Conservation (phyloP, 1,140 invertebrate genomes). For the Drosophila bocqueti region DNA sequence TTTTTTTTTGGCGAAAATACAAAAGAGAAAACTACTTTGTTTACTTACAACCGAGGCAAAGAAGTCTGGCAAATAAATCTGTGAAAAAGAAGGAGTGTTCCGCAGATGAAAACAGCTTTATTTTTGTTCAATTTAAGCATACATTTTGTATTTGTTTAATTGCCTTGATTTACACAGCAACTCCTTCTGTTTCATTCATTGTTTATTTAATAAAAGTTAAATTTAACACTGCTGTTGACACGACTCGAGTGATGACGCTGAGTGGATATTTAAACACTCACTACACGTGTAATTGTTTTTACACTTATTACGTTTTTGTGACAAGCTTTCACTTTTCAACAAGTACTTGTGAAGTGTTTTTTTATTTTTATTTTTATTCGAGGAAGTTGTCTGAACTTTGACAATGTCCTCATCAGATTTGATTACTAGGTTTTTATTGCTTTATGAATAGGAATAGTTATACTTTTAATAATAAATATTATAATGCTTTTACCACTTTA, state of each 20-base stretch:
- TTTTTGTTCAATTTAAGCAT: slow-evolving; percentile 15
- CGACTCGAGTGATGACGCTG: slow-evolving; percentile 8
- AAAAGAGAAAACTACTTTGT: slow-evolving; percentile 34
- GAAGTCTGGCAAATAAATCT: slow-evolving; percentile 23
- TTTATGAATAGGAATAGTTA: neutral
- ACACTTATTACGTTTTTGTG: slow-evolving; percentile 40
- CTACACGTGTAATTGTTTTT: slow-evolving; percentile 35
- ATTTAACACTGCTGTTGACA: slow-evolving; percentile 10
- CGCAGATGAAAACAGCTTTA: neutral
- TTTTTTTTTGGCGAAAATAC: neutral
- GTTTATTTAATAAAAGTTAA: slow-evolving; percentile 24
- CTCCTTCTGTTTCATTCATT: slow-evolving; percentile 4
- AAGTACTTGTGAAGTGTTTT: slow-evolving; percentile 10
- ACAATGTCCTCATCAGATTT: slow-evolving; percentile 9
- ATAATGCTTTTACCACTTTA: neutral
- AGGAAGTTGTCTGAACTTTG: slow-evolving; percentile 16
- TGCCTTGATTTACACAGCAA: slow-evolving; percentile 1
- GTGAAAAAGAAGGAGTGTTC: neutral
- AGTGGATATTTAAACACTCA: slow-evolving; percentile 9
- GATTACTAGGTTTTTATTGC: neutral
- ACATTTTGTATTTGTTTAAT: slow-evolving; percentile 6
- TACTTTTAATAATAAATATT: neutral
- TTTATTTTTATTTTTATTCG: neutral
- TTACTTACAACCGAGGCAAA: slow-evolving; percentile 19
- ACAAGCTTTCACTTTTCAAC: slow-evolving; percentile 50